Conservation (phyloP, 2,888 invertebrate species). For the Lepidonotus clava region DNA sequence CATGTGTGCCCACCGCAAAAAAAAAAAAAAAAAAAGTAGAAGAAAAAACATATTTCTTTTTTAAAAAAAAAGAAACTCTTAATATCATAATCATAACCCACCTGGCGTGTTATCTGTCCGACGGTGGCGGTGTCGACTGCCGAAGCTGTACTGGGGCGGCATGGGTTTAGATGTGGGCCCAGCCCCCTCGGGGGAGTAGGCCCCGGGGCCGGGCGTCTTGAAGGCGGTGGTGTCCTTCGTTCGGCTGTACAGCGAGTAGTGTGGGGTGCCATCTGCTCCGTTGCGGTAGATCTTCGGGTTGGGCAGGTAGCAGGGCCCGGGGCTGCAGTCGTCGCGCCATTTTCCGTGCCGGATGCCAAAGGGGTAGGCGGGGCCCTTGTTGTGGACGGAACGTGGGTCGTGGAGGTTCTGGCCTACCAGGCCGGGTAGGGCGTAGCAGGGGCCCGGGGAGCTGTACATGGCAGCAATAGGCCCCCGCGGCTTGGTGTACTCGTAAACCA, state of each 20-base stretch:
- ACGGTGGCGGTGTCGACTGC: slow-evolving; percentile 72
- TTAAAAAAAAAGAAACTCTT: neutral
- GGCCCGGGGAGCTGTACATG: slow-evolving; percentile 72
- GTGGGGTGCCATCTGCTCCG: slow-evolving; percentile 67
- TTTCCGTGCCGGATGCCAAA: slow-evolving; percentile 68
- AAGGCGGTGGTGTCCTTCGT: slow-evolving; percentile 69
- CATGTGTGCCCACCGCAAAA: no score
- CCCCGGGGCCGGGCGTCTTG: slow-evolving; percentile 78
- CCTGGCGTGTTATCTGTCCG: slow-evolving; percentile 78
- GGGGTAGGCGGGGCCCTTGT: slow-evolving; percentile 66
- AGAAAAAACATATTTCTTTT: neutral
- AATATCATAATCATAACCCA: slow-evolving; percentile 56
- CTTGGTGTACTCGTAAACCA: slow-evolving; percentile 69
- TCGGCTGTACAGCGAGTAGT: slow-evolving; percentile 72
- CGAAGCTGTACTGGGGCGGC: slow-evolving; percentile 77
- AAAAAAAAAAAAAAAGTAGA: neutral
- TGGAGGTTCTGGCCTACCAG: slow-evolving; percentile 68
- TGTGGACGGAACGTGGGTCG: slow-evolving; percentile 70
- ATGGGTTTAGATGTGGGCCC: slow-evolving; percentile 70
- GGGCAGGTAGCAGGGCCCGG: slow-evolving; percentile 64
- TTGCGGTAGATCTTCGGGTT: slow-evolving; percentile 66
- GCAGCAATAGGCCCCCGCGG: slow-evolving; percentile 72
- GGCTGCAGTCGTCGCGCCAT: slow-evolving; percentile 62
- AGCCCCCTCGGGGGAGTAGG: slow-evolving; percentile 76
- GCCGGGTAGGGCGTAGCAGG: slow-evolving; percentile 70